Base-by-base conservation (phyloP, 2,113 vertebrate genomes). In the Bostrychus sinensis region DNA sequence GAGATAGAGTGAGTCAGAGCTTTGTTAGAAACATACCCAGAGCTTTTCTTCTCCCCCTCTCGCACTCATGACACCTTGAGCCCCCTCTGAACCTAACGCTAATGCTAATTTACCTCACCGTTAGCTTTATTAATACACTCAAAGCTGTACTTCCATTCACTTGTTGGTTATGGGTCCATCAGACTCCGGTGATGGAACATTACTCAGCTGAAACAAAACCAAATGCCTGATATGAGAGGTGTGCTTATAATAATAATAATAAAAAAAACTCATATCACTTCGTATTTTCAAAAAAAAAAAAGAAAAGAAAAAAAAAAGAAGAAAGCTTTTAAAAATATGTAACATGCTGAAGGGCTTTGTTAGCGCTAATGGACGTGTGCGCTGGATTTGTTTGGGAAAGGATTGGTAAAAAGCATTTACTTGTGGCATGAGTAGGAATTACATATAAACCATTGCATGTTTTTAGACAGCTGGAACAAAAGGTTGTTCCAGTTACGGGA, bases 1-100 rank as follows among this genome's bases (percentile, higher is more conserved):
- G 74, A 82, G 81, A 83, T 66, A 32, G 83, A 84, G 82, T 76
- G 85, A 78, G 67, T 85, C 81, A 89, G 28, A 63, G 82, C 84
- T 84, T 80, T 81, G 81, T 79, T 61, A 66, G 57, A 51, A 62
- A 60, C 5, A 1, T 46, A 62, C 51, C 25, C 16, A 0, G 3
- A 60, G 80, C 70, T 70, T 87, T 87, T 88, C 72, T 87, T 74
- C 73, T 78, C 55, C 46, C 5, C 30, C 23, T 7, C 61, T 70
- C 64, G 41, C 50, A 77, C 36, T 56, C 56, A 26, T 66, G 64
- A 87, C 75, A 78, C 72, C 41, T 14, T 54, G 53, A 48, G 50
- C 54, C 70, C 7, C 11, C 38, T 48, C 28, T 70, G 62, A 48
- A 50, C 63, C 30, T 45, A 63, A 54, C 70, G 69, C 75, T 55